These are phyloP conservation scores for Drosophila crucigera DNA, from an alignment of 2,888 invertebrate genomes.

Conservation along the genomic window DNA sequence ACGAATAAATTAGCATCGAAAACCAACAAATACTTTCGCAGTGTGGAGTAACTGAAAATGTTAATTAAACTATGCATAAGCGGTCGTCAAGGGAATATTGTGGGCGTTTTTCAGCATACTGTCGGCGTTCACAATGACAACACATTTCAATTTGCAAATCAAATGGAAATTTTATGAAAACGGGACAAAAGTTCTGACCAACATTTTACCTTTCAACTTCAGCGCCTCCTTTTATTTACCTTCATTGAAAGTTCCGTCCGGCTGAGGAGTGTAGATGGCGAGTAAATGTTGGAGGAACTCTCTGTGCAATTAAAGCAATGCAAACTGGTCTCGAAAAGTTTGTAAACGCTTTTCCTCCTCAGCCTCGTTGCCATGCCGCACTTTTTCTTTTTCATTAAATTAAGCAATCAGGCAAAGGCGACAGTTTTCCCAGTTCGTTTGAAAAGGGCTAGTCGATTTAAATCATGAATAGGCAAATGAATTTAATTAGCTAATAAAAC, in stretches of 20 bases:
- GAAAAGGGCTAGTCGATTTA: neutral
- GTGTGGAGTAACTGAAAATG: slow-evolving; percentile 18
- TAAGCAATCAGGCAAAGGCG: slow-evolving; percentile 53
- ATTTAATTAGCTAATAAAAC: slow-evolving; percentile 1
- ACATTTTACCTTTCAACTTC: slow-evolving; percentile 46
- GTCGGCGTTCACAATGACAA: slow-evolving; percentile 17
- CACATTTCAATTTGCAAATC: slow-evolving; percentile 74
- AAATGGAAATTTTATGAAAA: slow-evolving; percentile 49
- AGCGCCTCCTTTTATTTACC: slow-evolving; percentile 44
- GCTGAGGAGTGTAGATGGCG: slow-evolving; percentile 10
- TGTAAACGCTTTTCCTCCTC: slow-evolving; percentile 14
- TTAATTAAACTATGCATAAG: slow-evolving; percentile 56
- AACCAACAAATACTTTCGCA: slow-evolving; percentile 3
- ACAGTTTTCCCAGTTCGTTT: slow-evolving; percentile 11
- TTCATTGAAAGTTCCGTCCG: slow-evolving; percentile 28
- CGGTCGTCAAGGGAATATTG: neutral
- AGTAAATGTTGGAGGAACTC: slow-evolving; percentile 23
- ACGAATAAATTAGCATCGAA: slow-evolving; percentile 50
- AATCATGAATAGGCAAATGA: slow-evolving; percentile 4
- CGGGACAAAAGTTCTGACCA: slow-evolving; percentile 24
- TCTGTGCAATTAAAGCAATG: slow-evolving; percentile 59
- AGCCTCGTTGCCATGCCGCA: slow-evolving; percentile 14
- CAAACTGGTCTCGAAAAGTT: slow-evolving; percentile 51
- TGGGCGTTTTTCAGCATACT: neutral
- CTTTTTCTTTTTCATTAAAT: slow-evolving; percentile 45